Conservation (phyloP, 1,140 invertebrate genomes). For the Homalodisca vitripennis region DNA sequence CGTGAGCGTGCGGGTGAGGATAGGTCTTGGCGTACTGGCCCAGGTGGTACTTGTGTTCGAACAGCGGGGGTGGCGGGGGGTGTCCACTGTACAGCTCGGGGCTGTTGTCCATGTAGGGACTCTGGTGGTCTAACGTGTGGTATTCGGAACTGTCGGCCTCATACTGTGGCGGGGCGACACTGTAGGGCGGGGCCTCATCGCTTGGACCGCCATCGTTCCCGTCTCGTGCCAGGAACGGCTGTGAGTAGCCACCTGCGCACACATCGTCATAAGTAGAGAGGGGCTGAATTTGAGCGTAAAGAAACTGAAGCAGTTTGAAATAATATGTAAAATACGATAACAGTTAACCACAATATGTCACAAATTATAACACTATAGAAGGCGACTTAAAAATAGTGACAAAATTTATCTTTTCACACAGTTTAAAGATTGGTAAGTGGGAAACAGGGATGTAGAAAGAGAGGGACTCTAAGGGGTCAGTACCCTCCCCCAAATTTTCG, state of each 20-base stretch:
- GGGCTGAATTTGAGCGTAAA: no score
- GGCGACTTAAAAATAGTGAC: no score
- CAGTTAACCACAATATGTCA: no score
- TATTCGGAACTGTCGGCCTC: constrained; percentile 65
- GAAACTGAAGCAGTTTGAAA: no score
- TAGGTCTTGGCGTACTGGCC: constrained; percentile 63
- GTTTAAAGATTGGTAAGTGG: no score
- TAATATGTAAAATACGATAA: no score
- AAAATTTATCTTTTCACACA: no score
- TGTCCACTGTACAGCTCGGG: constrained; percentile 70
- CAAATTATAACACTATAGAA: no score
- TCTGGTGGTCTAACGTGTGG: constrained; percentile 61
- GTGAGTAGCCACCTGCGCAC: constrained; percentile 37
- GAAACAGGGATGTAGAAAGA: no score
- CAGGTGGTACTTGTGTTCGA: constrained; percentile 68
- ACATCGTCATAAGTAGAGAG: no score
- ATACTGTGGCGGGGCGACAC: constrained; percentile 44
- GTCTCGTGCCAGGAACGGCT: constrained; percentile 8
- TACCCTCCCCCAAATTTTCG: no score
- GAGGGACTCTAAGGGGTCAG: no score
- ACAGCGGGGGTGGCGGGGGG: constrained; percentile 52
- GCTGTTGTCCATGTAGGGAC: constrained; percentile 62
- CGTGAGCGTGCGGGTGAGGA: constrained; percentile 36
- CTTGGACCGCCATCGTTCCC: constrained; percentile 27
- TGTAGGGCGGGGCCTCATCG: constrained; percentile 25